Base-by-base conservation (phyloP, 2,113 vertebrate species). In the Albula glossodonta region DNA sequence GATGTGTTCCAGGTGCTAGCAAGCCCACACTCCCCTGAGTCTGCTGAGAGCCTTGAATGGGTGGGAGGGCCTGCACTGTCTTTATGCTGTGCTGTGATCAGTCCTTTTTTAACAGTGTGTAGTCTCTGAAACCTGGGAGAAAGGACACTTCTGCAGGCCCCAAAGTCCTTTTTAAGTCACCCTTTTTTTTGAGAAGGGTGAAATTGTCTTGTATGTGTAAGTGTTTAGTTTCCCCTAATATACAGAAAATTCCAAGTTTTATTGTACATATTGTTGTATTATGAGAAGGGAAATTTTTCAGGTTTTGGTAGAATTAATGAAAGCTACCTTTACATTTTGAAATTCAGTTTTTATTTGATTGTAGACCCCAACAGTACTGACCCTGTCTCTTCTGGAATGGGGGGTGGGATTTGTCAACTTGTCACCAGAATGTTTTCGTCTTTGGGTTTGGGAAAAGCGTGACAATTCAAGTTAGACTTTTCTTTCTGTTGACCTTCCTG, bases 61-160 rank as follows among this genome's bases (percentile, higher is more conserved):
- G 70, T 74, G 70, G 70, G 70, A 9, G 70, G 70, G 31, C n/a
- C n/a, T 22, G 70, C 9, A 1, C 22, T 5, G 3, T 74, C 70
- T 74, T 31, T 6, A 31, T 31, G n/a, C 70, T 22, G 17, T 2
- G n/a, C 70, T 11, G 70, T 31, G 22, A 3, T 74, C 70, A 9
- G 70, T 22, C 3, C 70, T 74, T 25, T 74, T 74, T 74, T 74
- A 74, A n/a, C 70, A 74, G 70, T 74, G 70, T 74, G 70, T 74
- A 74, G 31, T 74, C 31, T 31, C 8, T 31, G 31, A 74, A 74
- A 22, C 10, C n/a, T 74, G 70, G n/a, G 8, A 8, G 31, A 9
- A 8, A 74, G 70, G 31, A n/a, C 70, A 74, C 4, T 41, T 74
- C 70, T 10, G 8, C 70, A 74, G 22, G n/a, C 70, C 25, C 8